A percentile compares a stretch with the other conserved stretches of the same genome.
These are phyloP conservation scores for Lycorma delicatula DNA, from an alignment of 1,140 invertebrate genomes.

Conservation along the genomic window DNA sequence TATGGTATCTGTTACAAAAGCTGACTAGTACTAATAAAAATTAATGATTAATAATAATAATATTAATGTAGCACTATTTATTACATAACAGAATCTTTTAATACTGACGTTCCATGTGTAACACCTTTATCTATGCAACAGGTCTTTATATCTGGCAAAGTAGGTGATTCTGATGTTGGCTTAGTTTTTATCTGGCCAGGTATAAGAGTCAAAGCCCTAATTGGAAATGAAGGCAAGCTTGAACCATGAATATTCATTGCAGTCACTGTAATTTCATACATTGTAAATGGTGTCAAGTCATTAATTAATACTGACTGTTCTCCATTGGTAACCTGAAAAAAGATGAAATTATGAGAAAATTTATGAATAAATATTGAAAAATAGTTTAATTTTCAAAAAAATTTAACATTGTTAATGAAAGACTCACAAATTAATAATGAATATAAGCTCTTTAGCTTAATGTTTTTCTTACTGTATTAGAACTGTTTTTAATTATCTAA, in stretches of 20 bases:
- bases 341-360: too few relatives aligned
- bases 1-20: background rate
- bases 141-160: slow-evolving; percentile 57
- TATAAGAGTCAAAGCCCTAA: slow-evolving; percentile 57
- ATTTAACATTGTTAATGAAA: too few relatives aligned
- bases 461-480: too few relatives aligned
- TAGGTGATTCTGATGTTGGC: slow-evolving; percentile 43
- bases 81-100: background rate
- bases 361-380: too few relatives aligned
- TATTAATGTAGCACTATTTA: too few relatives aligned
- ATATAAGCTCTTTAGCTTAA: too few relatives aligned
- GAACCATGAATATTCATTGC: slow-evolving; percentile 62
- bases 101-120: slow-evolving; percentile 48
- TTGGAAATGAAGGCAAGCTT: slow-evolving; percentile 59
- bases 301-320: slow-evolving; percentile 47
- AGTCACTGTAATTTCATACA: slow-evolving; percentile 69
- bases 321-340: slow-evolving; percentile 41
- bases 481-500: too few relatives aligned
- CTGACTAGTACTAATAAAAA: background rate
- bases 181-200: slow-evolving; percentile 45
- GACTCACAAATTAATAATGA: too few relatives aligned
- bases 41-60: background rate
- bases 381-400: too few relatives aligned
- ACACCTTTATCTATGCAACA: slow-evolving; percentile 66
- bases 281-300: slow-evolving; percentile 57